Percentiles rank a stretch among this genome's conserved stretches.
Evolutionary conservation across 2,113 vertebrate genomes (phyloP).

Genomic region (Protomyctophum bolini): DNA sequence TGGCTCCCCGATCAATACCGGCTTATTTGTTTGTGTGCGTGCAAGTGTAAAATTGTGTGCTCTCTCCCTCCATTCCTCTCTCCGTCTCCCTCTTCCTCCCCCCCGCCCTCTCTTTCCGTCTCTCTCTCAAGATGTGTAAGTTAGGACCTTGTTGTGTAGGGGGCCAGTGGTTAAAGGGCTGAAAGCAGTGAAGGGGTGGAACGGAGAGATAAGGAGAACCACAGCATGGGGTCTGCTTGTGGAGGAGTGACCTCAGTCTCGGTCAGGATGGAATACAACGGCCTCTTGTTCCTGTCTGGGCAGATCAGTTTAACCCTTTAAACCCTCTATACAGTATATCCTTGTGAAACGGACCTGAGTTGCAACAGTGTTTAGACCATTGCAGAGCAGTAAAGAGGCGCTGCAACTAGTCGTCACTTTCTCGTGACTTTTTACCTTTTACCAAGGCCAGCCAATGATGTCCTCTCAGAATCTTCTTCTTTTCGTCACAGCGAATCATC

Average conservation of each 20-base stretch:
- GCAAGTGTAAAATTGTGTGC: conserved; percentile 69
- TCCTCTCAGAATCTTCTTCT: too few species aligned
- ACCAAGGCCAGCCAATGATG: too few species aligned
- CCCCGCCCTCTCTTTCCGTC: background rate
- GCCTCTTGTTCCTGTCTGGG: conserved; percentile 45
- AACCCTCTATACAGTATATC: conserved; percentile 41
- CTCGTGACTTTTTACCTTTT: too few species aligned
- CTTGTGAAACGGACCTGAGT: conserved; percentile 38
- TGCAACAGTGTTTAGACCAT: conserved; percentile 15
- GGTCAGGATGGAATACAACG: conserved; percentile 58
- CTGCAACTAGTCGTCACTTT: conserved; percentile 21
- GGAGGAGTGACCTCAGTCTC: conserved; percentile 46
- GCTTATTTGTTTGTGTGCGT: conserved; percentile 75
- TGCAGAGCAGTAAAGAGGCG: conserved; percentile 28
- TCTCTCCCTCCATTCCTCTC: conserved; percentile 37
- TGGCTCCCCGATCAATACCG: conserved; percentile 65
- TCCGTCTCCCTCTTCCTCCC: conserved; percentile 27
- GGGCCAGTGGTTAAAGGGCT: conserved; percentile 23
- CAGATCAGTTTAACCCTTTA: conserved; percentile 46
- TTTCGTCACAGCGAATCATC: too few species aligned
- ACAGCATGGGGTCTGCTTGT: conserved; percentile 35
- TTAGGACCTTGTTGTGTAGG: conserved; percentile 58
- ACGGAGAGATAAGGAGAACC: conserved; percentile 58
- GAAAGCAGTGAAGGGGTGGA: conserved; percentile 46
- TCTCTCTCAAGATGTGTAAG: conserved; percentile 51